Conservation (phyloP, 2,113 vertebrate species). For the Myiagra hebetior region DNA sequence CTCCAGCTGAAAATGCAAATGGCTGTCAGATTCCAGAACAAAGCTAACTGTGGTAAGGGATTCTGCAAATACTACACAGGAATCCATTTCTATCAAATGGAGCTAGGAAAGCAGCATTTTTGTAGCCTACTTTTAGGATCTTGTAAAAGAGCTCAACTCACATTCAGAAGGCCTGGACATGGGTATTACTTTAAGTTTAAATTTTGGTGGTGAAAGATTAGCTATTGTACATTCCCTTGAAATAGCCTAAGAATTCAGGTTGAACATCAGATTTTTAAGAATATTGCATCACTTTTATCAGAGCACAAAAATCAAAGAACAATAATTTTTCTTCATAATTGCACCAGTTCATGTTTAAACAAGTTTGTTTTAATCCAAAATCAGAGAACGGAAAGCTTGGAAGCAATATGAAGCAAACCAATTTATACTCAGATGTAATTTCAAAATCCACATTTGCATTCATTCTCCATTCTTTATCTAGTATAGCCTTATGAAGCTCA, state of each 20-base stretch:
- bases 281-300: neutral
- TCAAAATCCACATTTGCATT: neutral
- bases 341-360: neutral
- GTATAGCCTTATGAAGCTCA: neutral
- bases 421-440: neutral
- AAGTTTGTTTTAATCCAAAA: neutral
- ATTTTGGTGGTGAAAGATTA: neutral
- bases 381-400: neutral
- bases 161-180: neutral
- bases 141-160: neutral
- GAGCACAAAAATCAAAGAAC: neutral
- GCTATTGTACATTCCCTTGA: neutral
- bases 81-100: neutral
- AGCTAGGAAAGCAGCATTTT: neutral
- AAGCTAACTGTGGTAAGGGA: neutral
- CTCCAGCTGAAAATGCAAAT: slow-evolving; percentile 9
- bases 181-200: neutral
- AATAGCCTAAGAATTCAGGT: neutral
- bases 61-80: neutral
- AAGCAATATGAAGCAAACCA: neutral
- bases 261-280: neutral
- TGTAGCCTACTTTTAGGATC: neutral
- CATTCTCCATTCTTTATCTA: neutral
- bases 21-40: neutral
- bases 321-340: neutral